These are phyloP conservation scores for Falco peregrinus DNA, from an alignment of 2,797 vertebrate genomes.

Conservation along the genomic window DNA sequence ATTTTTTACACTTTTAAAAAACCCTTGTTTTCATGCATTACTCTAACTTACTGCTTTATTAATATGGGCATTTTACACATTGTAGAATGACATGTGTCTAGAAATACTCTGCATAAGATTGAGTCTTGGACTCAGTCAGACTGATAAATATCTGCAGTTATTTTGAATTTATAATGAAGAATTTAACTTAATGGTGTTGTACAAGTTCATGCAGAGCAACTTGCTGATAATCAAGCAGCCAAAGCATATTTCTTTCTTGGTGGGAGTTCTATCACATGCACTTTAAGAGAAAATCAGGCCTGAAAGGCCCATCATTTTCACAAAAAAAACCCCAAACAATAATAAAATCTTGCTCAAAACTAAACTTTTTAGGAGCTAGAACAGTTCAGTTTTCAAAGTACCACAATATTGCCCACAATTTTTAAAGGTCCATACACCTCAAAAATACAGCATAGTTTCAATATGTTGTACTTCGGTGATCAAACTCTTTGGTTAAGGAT, in stretches of 20 bases:
- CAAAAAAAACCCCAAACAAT: neutral
- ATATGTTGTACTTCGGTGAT: neutral
- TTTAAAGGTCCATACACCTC: neutral
- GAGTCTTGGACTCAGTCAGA: neutral
- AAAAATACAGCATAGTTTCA: neutral
- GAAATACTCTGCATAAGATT: neutral
- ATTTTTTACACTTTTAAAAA: neutral
- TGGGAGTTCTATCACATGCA: neutral
- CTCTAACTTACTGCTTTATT: neutral
- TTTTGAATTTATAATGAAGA: slow-evolving; percentile 58
- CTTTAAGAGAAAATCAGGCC: neutral
- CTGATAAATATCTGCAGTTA: slow-evolving; percentile 56
- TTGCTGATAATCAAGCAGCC: neutral
- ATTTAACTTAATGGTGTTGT: slow-evolving; percentile 20
- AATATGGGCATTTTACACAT: neutral
- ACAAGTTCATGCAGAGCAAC: slow-evolving; percentile 49
- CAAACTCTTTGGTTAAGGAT: neutral
- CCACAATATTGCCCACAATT: neutral
- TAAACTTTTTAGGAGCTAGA: neutral
- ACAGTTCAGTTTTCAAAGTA: neutral
- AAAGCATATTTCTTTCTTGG: slow-evolving; percentile 8
- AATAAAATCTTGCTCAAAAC: neutral
- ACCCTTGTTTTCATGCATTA: neutral
- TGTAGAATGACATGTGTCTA: neutral
- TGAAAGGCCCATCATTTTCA: neutral